Conservation (phyloP, 2,113 vertebrate genomes). For the Saguinus imperator region DNA sequence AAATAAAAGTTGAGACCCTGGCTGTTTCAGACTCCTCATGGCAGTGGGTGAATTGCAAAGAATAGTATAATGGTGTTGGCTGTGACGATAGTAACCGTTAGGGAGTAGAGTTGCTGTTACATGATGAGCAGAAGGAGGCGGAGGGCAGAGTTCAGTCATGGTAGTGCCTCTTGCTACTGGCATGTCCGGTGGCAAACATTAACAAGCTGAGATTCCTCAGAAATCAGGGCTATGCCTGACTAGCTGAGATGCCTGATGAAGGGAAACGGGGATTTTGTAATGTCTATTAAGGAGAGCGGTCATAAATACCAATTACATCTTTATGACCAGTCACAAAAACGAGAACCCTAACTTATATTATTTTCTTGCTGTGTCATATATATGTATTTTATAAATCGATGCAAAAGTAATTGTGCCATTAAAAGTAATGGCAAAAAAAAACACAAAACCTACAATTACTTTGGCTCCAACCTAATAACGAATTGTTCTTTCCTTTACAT, state of each 20-base stretch:
- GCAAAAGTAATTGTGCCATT: too few species aligned
- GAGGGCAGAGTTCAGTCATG: neutral
- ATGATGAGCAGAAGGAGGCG: too few species aligned
- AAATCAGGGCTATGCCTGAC: neutral
- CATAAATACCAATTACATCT: neutral
- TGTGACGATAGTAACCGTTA: neutral
- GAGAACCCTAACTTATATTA: neutral
- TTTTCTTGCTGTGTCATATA: neutral
- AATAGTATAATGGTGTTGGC: neutral
- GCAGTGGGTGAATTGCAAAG: neutral
- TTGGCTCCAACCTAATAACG: neutral
- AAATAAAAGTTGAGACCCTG: neutral
- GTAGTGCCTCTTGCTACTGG: neutral
- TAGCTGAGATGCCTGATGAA: neutral
- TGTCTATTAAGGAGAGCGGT: neutral
- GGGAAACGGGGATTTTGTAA: neutral
- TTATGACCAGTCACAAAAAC: neutral
- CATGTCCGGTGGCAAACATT: neutral
- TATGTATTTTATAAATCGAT: neutral
- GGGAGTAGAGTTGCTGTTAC: neutral
- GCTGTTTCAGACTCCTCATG: neutral
- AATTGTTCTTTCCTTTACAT: neutral
- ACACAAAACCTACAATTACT: too few species aligned
- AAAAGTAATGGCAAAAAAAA: too few species aligned
- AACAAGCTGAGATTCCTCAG: neutral